A percentile compares a stretch with the other conserved stretches of the same genome.
Conservation (phyloP, 2,113 vertebrate species). For the Coreoperca whiteheadi region DNA sequence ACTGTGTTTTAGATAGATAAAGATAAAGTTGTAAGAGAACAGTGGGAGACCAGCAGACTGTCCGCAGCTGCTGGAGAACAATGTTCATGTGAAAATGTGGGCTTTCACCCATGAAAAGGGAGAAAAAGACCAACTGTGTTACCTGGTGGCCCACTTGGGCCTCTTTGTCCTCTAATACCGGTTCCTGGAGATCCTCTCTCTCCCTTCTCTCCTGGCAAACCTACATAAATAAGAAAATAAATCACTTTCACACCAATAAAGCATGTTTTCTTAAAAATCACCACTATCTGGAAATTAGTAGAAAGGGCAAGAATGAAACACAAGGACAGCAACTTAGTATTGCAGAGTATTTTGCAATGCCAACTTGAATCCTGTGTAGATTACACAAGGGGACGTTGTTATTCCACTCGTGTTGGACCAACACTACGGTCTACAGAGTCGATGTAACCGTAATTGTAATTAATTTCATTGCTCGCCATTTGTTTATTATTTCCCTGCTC, state of each 20-base stretch:
- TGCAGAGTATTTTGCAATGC: not conserved
- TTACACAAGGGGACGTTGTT: not conserved
- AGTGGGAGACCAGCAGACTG: slow-evolving; percentile 18
- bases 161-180: slow-evolving; percentile 91
- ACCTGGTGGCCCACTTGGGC: slow-evolving; percentile 92
- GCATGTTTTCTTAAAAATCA: not conserved
- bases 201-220: slow-evolving; percentile 94
- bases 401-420: not conserved
- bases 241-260: slow-evolving; percentile 5
- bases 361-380: slow-evolving; percentile 7
- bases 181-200: slow-evolving; percentile 89
- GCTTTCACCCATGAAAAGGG: not conserved
- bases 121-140: slow-evolving; percentile 36
- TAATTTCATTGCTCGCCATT: not conserved
- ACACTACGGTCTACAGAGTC: not conserved
- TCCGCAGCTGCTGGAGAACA: slow-evolving; percentile 36
- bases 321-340: not conserved
- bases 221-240: slow-evolving; percentile 74
- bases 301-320: not conserved
- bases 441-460: not conserved
- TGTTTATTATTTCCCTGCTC: not conserved
- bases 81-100: not conserved
- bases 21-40: slow-evolving; percentile 13
- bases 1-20: not conserved
- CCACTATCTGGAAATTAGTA: not conserved